Base-by-base conservation (phyloP, 2,797 vertebrate species). In the Acridotheres tristis region DNA sequence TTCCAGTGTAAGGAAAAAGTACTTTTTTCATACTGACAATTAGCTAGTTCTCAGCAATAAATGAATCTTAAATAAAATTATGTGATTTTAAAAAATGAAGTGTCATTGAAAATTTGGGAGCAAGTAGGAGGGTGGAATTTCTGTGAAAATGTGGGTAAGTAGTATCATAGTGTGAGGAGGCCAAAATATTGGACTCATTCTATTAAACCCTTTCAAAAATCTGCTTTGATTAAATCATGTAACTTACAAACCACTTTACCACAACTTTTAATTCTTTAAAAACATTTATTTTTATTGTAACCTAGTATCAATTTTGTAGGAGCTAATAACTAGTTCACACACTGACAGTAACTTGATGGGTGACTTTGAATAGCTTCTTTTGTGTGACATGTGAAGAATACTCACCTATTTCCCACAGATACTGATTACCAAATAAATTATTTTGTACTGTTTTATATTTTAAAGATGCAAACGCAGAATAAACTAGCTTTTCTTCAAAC, bases 401-500 rank as follows among this genome's bases (percentile, higher is more conserved):
- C 92, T 91, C 91, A 94, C 94, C 94, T 84, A 91, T 89, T 92
- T 91, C 62, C 62, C 54, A 91, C 48, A 81, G 66, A 42, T 27
- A 78, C 48, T 63, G 32, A 83, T 77, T 45, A 92, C 66, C 13
- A 43, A 55, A 54, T 89, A 66, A 50, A 63, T 90, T 55, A 51
- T 58, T 74, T 4, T 3, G 16, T 65, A 67, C 57, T 75, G 10
- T 3, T 77, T 40, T 76, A 36, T 88, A 27, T 63, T 85, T 88
- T 77, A 68, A 91, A 92, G 20, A 51, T 55, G 21, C 55, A 85
- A 94, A 77, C 25, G 53, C 30, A 58, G 30, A 72, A 13, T 57
- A 85, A 85, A 62, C 50, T 68, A 55, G 34, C 20, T 91, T 76
- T 89, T 82, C 30, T 88, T 90, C 40, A 47, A 5, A 82, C 32